phyloP scores from a whole-genome alignment of 2,797 vertebrate species.

The Pangasius macronema region DNA sequence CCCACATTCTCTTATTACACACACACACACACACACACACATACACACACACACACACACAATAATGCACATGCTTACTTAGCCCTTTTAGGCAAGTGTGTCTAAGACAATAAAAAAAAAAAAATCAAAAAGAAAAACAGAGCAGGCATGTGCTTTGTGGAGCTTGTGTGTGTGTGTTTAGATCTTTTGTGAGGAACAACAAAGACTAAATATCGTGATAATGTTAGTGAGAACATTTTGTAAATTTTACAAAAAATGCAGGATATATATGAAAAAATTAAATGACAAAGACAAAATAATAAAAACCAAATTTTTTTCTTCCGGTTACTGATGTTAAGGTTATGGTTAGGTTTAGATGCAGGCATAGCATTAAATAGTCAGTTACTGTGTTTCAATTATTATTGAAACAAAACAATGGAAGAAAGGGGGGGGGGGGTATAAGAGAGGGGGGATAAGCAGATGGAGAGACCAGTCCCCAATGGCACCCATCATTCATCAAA shows the following conservation, averaged over 20 bases:
- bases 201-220: not conserved
- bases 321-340: conserved; percentile 1
- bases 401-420: not conserved
- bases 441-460: conserved; percentile 70
- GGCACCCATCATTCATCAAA: conserved; percentile 83
- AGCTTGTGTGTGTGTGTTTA: not conserved
- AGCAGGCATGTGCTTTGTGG: not conserved
- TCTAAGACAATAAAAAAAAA: not conserved
- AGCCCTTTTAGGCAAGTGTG: not conserved
- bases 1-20: conserved; percentile 46
- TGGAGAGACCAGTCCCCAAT: conserved; percentile 77
- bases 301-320: not conserved
- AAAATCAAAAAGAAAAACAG: not conserved
- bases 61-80: conserved; percentile 6
- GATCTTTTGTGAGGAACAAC: not conserved
- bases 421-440: not conserved
- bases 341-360: not conserved
- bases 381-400: not conserved
- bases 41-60: not conserved
- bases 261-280: not conserved
- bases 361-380: not conserved
- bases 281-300: not conserved
- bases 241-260: not conserved
- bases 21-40: not conserved
- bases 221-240: not conserved